phyloP scores from a whole-genome alignment of 1,140 invertebrate genomes.

The Panagrolaimus sp. region DNA sequence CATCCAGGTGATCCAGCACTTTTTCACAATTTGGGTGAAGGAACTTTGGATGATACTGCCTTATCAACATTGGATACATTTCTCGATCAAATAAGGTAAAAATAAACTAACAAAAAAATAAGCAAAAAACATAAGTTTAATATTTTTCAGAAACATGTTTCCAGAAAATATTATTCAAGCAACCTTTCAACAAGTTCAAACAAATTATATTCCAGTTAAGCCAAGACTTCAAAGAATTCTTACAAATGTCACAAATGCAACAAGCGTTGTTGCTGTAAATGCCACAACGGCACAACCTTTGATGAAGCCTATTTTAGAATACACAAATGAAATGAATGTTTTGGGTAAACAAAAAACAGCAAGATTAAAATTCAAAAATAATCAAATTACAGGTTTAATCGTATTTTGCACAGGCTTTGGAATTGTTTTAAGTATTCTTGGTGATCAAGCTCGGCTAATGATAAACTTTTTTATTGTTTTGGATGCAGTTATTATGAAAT shows the following conservation, averaged over 20 bases:
- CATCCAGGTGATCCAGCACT: conserved; percentile 41
- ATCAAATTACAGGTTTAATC: conserved; percentile 62
- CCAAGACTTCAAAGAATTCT: conserved; percentile 29
- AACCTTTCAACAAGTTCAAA: conserved; percentile 57
- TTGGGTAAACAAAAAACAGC: conserved; percentile 51
- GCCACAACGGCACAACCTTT: conserved; percentile 34
- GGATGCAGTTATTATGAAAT: conserved; percentile 63
- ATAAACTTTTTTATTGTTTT: conserved; percentile 63
- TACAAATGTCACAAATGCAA: conserved; percentile 10
- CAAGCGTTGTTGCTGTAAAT: neutral
- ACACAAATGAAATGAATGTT: conserved; percentile 62
- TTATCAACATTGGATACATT: conserved; percentile 82
- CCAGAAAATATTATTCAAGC: conserved; percentile 58
- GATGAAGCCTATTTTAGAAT: conserved; percentile 52
- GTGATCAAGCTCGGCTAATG: conserved; percentile 60
- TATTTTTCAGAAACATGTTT: conserved; percentile 57
- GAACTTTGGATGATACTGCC: conserved; percentile 63
- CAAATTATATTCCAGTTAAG: conserved; percentile 38
- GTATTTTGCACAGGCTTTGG: conserved; percentile 64
- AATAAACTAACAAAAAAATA: neutral
- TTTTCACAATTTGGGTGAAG: conserved; percentile 46
- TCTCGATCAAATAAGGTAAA: conserved; percentile 74
- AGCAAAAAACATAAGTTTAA: neutral
- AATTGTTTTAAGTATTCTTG: conserved; percentile 63
- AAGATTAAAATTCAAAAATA: neutral